Percentiles rank a stretch among this genome's conserved stretches.
Evolutionary conservation across 2,888 invertebrate genomes (phyloP).

Genomic region (Selenia dentaria): DNA sequence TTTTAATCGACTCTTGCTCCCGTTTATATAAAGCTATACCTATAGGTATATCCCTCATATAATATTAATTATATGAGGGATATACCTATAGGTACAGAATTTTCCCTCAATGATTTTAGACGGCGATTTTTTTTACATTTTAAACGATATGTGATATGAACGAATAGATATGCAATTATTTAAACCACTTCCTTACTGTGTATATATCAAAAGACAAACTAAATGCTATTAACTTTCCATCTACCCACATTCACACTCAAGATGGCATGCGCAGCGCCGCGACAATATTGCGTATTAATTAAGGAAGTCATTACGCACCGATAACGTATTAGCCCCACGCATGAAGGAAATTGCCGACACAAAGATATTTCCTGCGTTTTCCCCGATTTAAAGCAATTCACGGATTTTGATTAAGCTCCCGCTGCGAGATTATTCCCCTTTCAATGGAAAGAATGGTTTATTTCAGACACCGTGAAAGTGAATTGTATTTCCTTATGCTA

Average conservation of each 20-base stretch:
- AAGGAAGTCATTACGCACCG: conserved; percentile 83
- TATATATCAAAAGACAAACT: neutral
- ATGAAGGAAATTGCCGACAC: conserved; percentile 81
- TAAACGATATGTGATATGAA: no score
- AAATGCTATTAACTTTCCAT: conserved; percentile 24
- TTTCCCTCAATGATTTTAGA: no score
- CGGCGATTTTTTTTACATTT: no score
- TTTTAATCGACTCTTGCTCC: conserved; percentile 15
- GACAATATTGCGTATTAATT: conserved; percentile 80
- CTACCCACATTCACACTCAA: conserved; percentile 25
- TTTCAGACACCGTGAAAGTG: conserved; percentile 82
- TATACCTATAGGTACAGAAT: no score
- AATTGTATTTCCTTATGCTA: conserved; percentile 79
- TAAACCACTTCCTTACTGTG: no score
- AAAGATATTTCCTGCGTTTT: conserved; percentile 84
- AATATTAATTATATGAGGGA: no score
- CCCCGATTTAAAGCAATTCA: conserved; percentile 84
- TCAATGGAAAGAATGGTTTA: conserved; percentile 83
- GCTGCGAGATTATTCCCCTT: conserved; percentile 84
- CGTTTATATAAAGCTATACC: conserved; percentile 21
- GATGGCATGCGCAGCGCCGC: conserved; percentile 31
- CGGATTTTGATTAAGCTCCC: conserved; percentile 83
- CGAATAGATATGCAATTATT: no score
- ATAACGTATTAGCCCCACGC: conserved; percentile 80
- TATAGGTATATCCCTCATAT: no score